Base-by-base conservation (phyloP, 2,113 vertebrate species). In the Scolopax mira region DNA sequence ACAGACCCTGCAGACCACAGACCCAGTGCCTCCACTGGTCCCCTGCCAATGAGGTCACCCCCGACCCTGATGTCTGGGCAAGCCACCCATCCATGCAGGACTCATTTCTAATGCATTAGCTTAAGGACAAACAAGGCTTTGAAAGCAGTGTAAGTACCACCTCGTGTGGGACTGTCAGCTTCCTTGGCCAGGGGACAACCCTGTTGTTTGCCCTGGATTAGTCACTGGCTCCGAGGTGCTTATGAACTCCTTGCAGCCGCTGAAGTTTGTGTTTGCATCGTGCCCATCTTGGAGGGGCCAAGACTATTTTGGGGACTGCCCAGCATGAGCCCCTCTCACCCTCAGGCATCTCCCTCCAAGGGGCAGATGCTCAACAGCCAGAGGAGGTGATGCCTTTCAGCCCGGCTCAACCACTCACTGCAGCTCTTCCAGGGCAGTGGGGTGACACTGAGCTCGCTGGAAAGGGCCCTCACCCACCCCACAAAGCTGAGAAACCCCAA, bases 161-260 rank as follows among this genome's bases (percentile, higher is more conserved):
- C 0, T 1, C 1, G 44, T 1, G 1, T 0, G 7, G 67, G 7
- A 8, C 27, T 6, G 6, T 5, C 71, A 6, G 18, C 33, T 14
- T 5, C 46, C 24, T 44, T 3, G 58, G 35, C 10, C 0, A 6
- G 60, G 42, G 49, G 4, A 51, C 49, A 61, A 14, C 69, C 39
- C 35, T 5, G 35, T 18, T 11, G 8, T 8, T 37, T 12, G 52
- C 77, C 33, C 17, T 23, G 49, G 12, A 28, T 72, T 35, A 58
- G 27, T 25, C 89, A 48, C 25, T 0, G 1, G 31, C n/a, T 33
- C 17, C 5, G 1, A 1, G 0, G 41, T 1, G 2, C 46, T n/a
- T 30, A 2, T 0, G 0, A 14, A 8, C 10, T 4, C 62, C 51
- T 19, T 7, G 0, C 16, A 14, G 31, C 0, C 2, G 2, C 7